phyloP scores from a whole-genome alignment of 2,888 invertebrate genomes.

The Stenodera caucasica region DNA sequence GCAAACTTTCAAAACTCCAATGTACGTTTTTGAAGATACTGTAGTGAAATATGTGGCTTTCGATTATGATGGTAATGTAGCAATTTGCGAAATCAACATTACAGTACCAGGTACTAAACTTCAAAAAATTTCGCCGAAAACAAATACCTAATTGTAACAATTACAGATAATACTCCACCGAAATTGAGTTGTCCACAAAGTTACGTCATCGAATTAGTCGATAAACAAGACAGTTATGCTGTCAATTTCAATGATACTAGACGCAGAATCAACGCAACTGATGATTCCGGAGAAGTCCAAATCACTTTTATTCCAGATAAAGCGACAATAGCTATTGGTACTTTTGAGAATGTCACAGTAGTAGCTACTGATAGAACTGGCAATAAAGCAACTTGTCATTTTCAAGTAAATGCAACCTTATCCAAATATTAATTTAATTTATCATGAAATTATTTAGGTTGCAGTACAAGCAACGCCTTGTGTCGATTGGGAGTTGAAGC shows the following conservation, averaged over 20 bases:
- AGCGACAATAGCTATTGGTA: slow-evolving; percentile 81
- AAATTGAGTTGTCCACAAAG: slow-evolving; percentile 89
- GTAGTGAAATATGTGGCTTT: slow-evolving; percentile 95
- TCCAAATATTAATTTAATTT: background rate
- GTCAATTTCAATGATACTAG: slow-evolving; percentile 92
- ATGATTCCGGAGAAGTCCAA: slow-evolving; percentile 84
- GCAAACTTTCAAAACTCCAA: slow-evolving; percentile 85
- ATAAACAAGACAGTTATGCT: slow-evolving; percentile 85
- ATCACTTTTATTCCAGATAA: slow-evolving; percentile 82
- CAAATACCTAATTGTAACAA: slow-evolving; percentile 6
- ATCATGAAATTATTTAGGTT: slow-evolving; percentile 57
- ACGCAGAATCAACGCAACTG: slow-evolving; percentile 80
- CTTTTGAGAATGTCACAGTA: slow-evolving; percentile 90
- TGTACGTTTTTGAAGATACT: slow-evolving; percentile 86
- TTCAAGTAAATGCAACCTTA: slow-evolving; percentile 66
- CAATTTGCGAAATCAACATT: slow-evolving; percentile 95
- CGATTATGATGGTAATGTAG: slow-evolving; percentile 96
- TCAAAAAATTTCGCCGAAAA: background rate
- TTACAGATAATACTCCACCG: slow-evolving; percentile 83
- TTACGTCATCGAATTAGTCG: slow-evolving; percentile 89
- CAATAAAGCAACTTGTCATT: slow-evolving; percentile 87
- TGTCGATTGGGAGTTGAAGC: slow-evolving; percentile 90
- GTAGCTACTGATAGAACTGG: slow-evolving; percentile 84
- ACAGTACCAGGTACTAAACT: slow-evolving; percentile 71
- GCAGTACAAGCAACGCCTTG: slow-evolving; percentile 93